Base-by-base conservation (phyloP, 2,888 invertebrate genomes). In the Chloromyia formosa region DNA sequence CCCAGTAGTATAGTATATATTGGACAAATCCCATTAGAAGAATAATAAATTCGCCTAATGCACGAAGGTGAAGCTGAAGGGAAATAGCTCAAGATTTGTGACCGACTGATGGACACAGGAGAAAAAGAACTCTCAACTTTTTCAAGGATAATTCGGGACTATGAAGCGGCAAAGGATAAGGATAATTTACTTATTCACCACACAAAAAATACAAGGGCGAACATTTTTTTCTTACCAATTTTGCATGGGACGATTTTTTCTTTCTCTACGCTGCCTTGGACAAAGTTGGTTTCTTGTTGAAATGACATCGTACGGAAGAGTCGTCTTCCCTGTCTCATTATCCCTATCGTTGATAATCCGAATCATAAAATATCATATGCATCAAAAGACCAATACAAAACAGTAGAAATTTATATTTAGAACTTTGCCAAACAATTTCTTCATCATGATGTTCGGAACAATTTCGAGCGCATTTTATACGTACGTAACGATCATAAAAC, bases 401-500 rank as follows among this genome's bases (percentile, higher is more conserved):
- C 4, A 49, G 49, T n/a, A 35, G 27, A 35, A 49, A 49, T n/a
- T 2, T 49, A 49, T 49, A 5, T 49, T 49, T 49, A 49, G 49
- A 49, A 49, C 16, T n/a, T n/a, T 49, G 27, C 49, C 3, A 49
- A 12, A 49, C 16, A n/a, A 49, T n/a, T 49, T n/a, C 12, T n/a
- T n/a, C 49, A 3, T 49, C 14, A 2, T 12, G 12, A n/a, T 49
- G 49, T 49, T 49, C 49, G 10, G 49, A 49, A n/a, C 49, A 12
- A n/a, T n/a, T n/a, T 12, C 49, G 12, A 49, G 10, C 49, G 16
- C 16, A 49, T 49, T 49, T 49, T 49, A 49, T 49, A 4, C 10
- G 40, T n/a, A 40, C 35, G 40, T 40, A 62, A 16, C 62, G 40
- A 23, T 40, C 62, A 40, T 62, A 62, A 62, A 62, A 62, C 9